These are phyloP conservation scores for Spermophilus dauricus DNA, from an alignment of 2,113 vertebrate genomes.

Conservation along the genomic window DNA sequence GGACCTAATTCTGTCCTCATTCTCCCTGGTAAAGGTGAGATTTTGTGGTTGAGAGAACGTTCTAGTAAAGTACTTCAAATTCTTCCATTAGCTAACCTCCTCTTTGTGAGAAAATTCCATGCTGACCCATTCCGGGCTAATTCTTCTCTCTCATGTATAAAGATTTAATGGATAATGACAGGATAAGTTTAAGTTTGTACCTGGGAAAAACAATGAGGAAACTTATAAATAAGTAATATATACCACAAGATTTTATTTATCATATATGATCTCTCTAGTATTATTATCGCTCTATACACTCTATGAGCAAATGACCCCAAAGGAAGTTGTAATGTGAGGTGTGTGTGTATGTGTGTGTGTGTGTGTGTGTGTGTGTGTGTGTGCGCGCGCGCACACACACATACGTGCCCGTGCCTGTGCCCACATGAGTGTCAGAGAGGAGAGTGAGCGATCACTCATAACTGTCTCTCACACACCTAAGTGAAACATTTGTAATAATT, in stretches of 20 bases:
- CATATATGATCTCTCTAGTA: constrained; percentile 35
- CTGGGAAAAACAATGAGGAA: constrained; percentile 54
- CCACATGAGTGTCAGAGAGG: too few relatives aligned
- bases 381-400: too few relatives aligned
- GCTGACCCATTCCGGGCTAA: not conserved
- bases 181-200: constrained; percentile 5
- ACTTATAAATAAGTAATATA: constrained; percentile 1
- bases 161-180: constrained; percentile 21
- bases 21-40: not conserved
- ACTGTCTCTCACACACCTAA: not conserved
- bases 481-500: not conserved
- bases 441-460: not conserved
- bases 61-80: not conserved
- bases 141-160: not conserved
- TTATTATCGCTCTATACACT: not conserved
- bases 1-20: constrained; percentile 1
- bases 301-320: not conserved
- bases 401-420: too few relatives aligned
- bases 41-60: not conserved
- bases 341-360: not conserved
- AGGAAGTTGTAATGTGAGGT: not conserved
- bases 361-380: not conserved
- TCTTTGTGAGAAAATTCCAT: not conserved
- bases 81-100: not conserved
- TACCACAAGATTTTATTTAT: constrained; percentile 1